phyloP scores from a whole-genome alignment of 2,888 invertebrate species.

The Lymantria dispar region DNA sequence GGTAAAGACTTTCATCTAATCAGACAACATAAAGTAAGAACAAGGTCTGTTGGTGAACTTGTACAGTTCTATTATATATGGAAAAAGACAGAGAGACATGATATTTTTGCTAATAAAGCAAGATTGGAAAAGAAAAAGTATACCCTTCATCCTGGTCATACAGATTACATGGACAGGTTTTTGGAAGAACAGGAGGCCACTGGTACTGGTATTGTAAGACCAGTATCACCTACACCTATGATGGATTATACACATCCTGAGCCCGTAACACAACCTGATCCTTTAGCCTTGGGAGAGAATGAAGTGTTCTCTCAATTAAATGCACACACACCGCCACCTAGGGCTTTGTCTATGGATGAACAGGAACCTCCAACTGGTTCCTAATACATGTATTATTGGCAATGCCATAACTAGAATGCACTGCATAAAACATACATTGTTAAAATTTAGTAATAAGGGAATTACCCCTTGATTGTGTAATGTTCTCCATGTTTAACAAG shows the following conservation, averaged over 20 bases:
- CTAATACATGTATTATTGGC: conserved; percentile 63
- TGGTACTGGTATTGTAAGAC: conserved; percentile 81
- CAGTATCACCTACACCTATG: conserved; percentile 85
- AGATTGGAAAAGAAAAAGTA: conserved; percentile 96
- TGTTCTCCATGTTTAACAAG: conserved; percentile 23
- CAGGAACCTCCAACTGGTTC: conserved; percentile 69
- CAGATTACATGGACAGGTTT: conserved; percentile 97
- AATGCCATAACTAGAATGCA: conserved; percentile 53
- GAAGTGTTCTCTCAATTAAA: conserved; percentile 77
- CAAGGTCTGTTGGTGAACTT: conserved; percentile 96
- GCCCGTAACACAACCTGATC: conserved; percentile 70
- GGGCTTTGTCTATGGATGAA: conserved; percentile 68
- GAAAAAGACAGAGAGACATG: conserved; percentile 99
- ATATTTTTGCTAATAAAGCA: conserved; percentile 93
- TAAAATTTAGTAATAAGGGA: conserved; percentile 19
- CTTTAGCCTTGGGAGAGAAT: conserved; percentile 72
- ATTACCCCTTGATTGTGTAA: conserved; percentile 53
- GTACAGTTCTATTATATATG: conserved; percentile 98
- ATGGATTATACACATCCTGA: conserved; percentile 68
- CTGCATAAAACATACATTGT: conserved; percentile 47
- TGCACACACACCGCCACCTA: conserved; percentile 60
- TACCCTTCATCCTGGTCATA: conserved; percentile 94
- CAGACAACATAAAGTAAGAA: conserved; percentile 95
- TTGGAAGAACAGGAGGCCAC: conserved; percentile 92
- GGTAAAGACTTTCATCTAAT: conserved; percentile 98